Evolutionary conservation across 2,888 invertebrate genomes (phyloP), one percentile per base, ranked within the genome.

Genomic region (Pollenia labialis): DNA sequence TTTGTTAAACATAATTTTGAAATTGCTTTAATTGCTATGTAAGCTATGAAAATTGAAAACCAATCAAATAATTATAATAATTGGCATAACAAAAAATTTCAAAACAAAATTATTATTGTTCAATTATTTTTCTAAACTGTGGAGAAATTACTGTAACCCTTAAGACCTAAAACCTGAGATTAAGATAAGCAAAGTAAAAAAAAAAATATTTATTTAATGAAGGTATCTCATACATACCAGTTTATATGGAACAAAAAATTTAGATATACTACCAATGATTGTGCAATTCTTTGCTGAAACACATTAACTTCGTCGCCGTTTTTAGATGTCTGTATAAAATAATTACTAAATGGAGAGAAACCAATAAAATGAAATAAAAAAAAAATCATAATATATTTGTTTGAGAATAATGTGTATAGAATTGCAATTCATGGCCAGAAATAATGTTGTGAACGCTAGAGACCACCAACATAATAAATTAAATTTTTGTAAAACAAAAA

Each of bases 401-500:
- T 56, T 18, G 12, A 60, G 42, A 58, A 46, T 50, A 11, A 66
- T 85, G 62, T 56, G 71, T 72, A 71, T 66, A 85, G 83, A 87
- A 85, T 88, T 88, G 85, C 88, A 88, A 89, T 82, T 89, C 88
- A 88, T 89, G 84, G 40, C 68, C 84, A 88, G 84, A 86, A 89
- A 86, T 87, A 88, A 87, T 88, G 83, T 58, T 84, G 77, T 79
- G 64, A 84, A 87, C 85, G 81, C 85, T 81, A 64, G 85, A 88
- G 88, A 88, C 88, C 88, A 89, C 88, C 88, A 88, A 74, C 88
- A 80, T 72, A 60, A 75, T 80, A 74, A 62, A 50, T 52, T 52
- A 8, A n/a, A 58, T 72, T 58, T 50, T 44, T 75, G 14, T 68
- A 52, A 60, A 79, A 23, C n/a, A 46, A 12, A 79, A 56, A 72